A percentile compares a stretch with the other conserved stretches of the same genome.
These are phyloP conservation scores for Siderastrea siderea DNA, from an alignment of 92 coral and sea anemone species.

Conservation along the genomic window DNA sequence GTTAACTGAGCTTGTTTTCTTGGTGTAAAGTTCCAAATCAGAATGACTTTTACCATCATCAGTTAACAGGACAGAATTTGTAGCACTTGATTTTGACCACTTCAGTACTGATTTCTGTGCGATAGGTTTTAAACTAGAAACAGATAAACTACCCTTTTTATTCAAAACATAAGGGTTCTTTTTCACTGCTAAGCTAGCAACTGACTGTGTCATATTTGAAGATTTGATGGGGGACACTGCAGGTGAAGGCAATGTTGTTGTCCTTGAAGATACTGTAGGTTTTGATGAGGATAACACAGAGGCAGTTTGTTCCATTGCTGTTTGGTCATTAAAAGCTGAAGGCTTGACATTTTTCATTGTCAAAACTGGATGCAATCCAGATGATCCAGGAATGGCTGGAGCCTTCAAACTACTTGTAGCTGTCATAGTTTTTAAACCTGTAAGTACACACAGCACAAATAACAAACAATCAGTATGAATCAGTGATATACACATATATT, in stretches of 20 bases:
- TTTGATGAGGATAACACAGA: not conserved
- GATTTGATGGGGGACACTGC: not conserved
- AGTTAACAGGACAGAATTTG: not conserved
- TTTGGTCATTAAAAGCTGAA: not conserved
- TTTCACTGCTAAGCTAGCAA: not conserved
- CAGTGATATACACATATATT: no score
- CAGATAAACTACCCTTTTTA: slow-evolving; percentile 6
- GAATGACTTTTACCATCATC: slow-evolving; percentile 33
- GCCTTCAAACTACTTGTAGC: not conserved
- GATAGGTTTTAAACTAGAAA: not conserved
- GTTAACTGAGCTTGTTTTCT: not conserved
- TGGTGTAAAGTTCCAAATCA: slow-evolving; percentile 51
- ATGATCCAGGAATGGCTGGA: slow-evolving; percentile 32
- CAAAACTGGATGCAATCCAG: slow-evolving; percentile 1
- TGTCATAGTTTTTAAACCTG: not conserved
- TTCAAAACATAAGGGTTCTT: slow-evolving; percentile 48
- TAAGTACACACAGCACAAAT: not conserved
- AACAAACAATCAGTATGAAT: not conserved
- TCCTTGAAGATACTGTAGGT: slow-evolving; percentile 12
- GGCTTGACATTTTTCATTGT: not conserved
- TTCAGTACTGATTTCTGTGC: slow-evolving; percentile 29
- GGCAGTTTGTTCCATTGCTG: not conserved
- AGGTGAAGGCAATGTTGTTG: not conserved
- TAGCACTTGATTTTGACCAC: slow-evolving; percentile 13
- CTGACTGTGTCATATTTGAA: not conserved